Percentiles rank a stretch among this genome's conserved stretches.
phyloP scores from a whole-genome alignment of 1,140 invertebrate species.

The Contarinia nasturtii region DNA sequence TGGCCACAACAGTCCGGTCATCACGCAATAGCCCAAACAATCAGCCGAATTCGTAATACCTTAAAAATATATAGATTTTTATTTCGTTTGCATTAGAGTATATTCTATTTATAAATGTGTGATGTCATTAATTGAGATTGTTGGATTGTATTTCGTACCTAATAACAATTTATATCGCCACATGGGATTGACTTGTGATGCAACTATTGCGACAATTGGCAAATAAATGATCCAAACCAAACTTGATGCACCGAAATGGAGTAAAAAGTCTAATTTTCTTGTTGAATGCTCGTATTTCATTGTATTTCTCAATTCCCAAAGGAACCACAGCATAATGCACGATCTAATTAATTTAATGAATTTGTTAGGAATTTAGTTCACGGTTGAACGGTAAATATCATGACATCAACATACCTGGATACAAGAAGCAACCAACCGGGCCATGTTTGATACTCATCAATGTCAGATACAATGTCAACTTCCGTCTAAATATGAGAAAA shows the following conservation, averaged over 20 bases:
- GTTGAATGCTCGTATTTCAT: conserved; percentile 84
- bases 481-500: conserved; percentile 50
- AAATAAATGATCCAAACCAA: conserved; percentile 97
- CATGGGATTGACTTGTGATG: conserved; percentile 77
- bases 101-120: no score
- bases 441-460: conserved; percentile 93
- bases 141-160: no score
- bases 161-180: conserved; percentile 90
- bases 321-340: conserved; percentile 87
- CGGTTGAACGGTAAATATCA: not conserved
- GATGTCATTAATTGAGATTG: no score
- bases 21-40: conserved; percentile 81
- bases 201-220: conserved; percentile 82
- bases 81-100: no score
- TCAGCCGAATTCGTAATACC: conserved; percentile 89
- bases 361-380: not conserved
- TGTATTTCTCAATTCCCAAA: conserved; percentile 77
- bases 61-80: conserved; percentile 26
- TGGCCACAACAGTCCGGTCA: conserved; percentile 87
- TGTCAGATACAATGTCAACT: conserved; percentile 88
- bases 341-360: conserved; percentile 30
- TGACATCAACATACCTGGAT: conserved; percentile 11
- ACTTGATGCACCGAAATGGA: conserved; percentile 92
- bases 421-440: conserved; percentile 84
- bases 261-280: conserved; percentile 76